Evolutionary conservation across 2,888 invertebrate genomes (phyloP), one percentile per base, ranked within the genome.

Genomic region (Abrostola tripartita): DNA sequence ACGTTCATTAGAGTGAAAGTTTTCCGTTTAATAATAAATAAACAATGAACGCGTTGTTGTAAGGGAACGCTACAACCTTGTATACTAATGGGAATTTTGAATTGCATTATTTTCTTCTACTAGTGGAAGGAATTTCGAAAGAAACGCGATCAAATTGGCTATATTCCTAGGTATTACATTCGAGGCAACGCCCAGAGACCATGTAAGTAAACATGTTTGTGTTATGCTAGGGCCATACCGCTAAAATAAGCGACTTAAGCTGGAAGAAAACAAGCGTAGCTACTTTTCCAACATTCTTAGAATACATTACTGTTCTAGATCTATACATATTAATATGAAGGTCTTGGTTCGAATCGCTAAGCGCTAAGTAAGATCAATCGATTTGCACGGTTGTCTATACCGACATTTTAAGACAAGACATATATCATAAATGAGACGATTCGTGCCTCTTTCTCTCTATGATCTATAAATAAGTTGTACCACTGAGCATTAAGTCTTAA

Each of bases 1-100:
- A 75, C 47, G 78, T 78, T 81, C 76, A 85, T 86, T 84, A 83
- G 72, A 82, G 88, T 82, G 89, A 88, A 89, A 89, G 89, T 86
- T 81, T 76, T 82, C 76, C 77, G 74, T 71, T 68, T 66, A 75
- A 79, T 64, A 69, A 63, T 65, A 76, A 67, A 76, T 67, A 76
- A 76, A 79, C 70, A 79, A 67, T 62, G 73, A 61, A 52, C 52
- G 40, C 57, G 55, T 61, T 69, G 51, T 60, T 57, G n/a, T n/a
- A n/a, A 74, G 60, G 51, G 54, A 55, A 70, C 37, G 24, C 9
- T 52, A 58, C 55, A 70, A 50, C 64, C 59, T 54, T 57, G n/a
- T 54, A 10, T 70, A 59, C 40, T 52, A n/a, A 10, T 50, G 7
- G 40, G 10, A 7, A 12, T 24, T 40, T 42, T 37, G 49, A 41